Base-by-base conservation (phyloP, 2,888 invertebrate species). In the Cheiracanthium punctorium region DNA sequence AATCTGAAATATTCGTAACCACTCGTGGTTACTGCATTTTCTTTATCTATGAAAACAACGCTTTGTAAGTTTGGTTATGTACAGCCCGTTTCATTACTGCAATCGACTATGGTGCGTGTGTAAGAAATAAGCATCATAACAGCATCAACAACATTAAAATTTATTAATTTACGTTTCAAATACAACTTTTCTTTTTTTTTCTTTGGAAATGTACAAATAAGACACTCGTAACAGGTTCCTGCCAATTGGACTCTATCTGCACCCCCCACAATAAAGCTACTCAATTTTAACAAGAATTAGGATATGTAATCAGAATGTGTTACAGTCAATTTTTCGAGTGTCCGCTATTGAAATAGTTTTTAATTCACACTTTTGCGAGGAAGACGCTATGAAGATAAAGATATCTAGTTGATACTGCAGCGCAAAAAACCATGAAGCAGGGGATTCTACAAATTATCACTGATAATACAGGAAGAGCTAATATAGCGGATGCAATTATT, bases 381-480 rank as follows among this genome's bases (percentile, higher is more conserved):
- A 58, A 20, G 58, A 58, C 14, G 1, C 58, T 58, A 20, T 58
- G 24, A 17, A 7, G 17, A 5, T 17, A 58, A 24, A 24, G 24
- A 1, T 37, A 37, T 58, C 58, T 58, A 58, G 2, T 48, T 48
- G 43, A 17, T 48, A 2, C 43, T 37, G 10, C 10, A 48, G 43
- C 2, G 43, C 14, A 58, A 58, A 2, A 58, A 24, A 37, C 10
- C 4, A 24, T 24, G 24, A 17, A 17, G 58, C 58, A 58, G 24
- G 24, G 58, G 24, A 37, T 58, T n/a, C 81, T 58, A 75, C 75
- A 67, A 37, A 29, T 32, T 14, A 64, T 48, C 48, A 48, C 32
- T 67, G 41, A 69, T 43, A 24, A 69, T 29, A 81, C 43, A 73
- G 67, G 80, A 81, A 29, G 29, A 73, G 52, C 30, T 43, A 43